Evolutionary conservation across 2,113 vertebrate genomes (phyloP), one percentile per base, ranked within the genome.

Genomic region (Diadophis punctatus): DNA sequence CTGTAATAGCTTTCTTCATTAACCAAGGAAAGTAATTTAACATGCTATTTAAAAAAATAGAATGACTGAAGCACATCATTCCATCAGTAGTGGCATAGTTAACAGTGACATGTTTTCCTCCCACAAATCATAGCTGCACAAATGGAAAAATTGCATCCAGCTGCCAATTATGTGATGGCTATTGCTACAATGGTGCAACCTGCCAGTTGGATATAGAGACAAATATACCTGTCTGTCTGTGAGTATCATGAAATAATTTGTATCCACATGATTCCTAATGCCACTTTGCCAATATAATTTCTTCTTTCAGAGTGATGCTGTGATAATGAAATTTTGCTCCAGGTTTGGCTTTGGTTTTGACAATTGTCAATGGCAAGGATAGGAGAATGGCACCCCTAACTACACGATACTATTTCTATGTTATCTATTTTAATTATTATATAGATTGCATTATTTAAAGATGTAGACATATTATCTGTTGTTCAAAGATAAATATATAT

Each of bases 81-180:
- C 74, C 74, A 91, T 89, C 27, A 96, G n/a, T 87, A 80, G 53
- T 87, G 6, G 88, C 87, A 23, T 34, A 0, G 56, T 0, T 90
- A 92, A 95, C 34, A 89, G 1, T 84, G 58, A 93, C 88, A 80
- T 80, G 34, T 91, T 96, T 93, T 84, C 96, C 22, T 0, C 89
- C 43, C 16, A 90, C 27, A 90, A 68, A 90, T 90, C 96, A 87
- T 97, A 99, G 99, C 97, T 99, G 99, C 97, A 99, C 98, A 94
- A 99, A 99, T 95, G 99, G 99, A 95, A 99, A 99, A 97, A 98
- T 99, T 93, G 98, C 99, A 90, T 98, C 99, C 34, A 99, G 99
- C 96, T 99, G 99, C 97, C 99, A 99, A 96, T 97, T 99, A 94
- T 99, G 99, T 98, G 99, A 99, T 90, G 99, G 99, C 92, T 99